A percentile compares a stretch with the other conserved stretches of the same genome.
Conservation (phyloP, 2,888 invertebrate genomes). For the Lumbricus terrestris region DNA sequence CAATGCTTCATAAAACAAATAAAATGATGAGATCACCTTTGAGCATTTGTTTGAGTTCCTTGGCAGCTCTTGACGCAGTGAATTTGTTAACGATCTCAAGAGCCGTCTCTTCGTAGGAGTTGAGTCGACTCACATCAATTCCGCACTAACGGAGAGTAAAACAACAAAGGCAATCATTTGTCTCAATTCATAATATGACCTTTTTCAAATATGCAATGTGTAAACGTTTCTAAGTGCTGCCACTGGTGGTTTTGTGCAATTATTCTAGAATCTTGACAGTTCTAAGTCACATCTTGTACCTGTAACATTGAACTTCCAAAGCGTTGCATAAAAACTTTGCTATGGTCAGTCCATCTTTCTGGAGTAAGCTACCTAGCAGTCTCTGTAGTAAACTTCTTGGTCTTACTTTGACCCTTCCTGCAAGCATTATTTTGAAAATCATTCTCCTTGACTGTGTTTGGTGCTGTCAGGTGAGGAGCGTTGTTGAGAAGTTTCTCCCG, state of each 20-base stretch:
- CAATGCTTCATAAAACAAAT: background rate
- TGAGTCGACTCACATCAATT: constrained; percentile 59
- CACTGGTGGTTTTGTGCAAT: background rate
- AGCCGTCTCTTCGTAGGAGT: constrained; percentile 61
- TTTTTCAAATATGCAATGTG: background rate
- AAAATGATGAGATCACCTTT: constrained; percentile 55
- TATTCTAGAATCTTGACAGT: background rate
- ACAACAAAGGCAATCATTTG: background rate
- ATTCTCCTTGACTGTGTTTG: too few relatives aligned
- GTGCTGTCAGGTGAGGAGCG: too few relatives aligned
- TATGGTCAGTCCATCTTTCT: too few relatives aligned
- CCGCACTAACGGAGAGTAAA: constrained; percentile 51
- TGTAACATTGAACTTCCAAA: too few relatives aligned
- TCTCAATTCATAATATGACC: background rate
- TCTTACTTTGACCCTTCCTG: too few relatives aligned
- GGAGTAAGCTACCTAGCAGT: too few relatives aligned
- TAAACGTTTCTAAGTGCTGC: background rate
- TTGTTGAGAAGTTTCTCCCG: too few relatives aligned
- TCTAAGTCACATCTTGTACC: background rate
- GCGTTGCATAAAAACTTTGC: too few relatives aligned
- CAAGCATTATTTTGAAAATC: too few relatives aligned
- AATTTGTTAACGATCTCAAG: constrained; percentile 61
- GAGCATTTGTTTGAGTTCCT: constrained; percentile 61
- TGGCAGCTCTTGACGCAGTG: constrained; percentile 57
- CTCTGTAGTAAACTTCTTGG: too few relatives aligned